Percentiles rank a stretch among this genome's conserved stretches.
Conservation (phyloP, 2,113 vertebrate genomes). For the Myrmecophaga tridactyla region DNA sequence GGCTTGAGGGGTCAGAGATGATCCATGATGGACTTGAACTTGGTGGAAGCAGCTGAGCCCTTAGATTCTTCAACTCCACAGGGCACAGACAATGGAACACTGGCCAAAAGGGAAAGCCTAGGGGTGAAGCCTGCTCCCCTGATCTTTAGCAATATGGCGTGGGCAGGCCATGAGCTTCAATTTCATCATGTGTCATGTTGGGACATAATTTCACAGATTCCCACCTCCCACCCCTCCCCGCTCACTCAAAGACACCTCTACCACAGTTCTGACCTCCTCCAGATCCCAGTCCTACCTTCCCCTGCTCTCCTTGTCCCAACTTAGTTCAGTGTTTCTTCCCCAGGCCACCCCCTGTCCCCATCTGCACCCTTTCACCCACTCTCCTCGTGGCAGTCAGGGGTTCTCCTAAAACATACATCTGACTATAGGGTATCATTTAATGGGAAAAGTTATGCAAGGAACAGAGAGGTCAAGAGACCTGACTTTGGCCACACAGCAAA, state of each 20-base stretch:
- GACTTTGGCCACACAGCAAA: not conserved
- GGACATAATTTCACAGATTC: not conserved
- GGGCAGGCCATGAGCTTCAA: not conserved
- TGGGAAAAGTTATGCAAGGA: not conserved
- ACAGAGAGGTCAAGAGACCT: not conserved
- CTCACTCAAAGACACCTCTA: accelerated
- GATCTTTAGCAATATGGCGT: not conserved
- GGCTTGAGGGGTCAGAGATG: accelerated
- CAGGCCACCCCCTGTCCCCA: not conserved
- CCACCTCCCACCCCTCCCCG: not conserved
- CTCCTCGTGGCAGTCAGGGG: not conserved
- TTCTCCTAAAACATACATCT: accelerated
- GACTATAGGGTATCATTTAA: not conserved
- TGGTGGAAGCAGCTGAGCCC: not conserved
- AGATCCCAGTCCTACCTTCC: accelerated
- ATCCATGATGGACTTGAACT: accelerated
- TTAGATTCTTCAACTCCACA: not conserved
- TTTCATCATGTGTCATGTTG: not conserved
- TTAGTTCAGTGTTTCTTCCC: not conserved
- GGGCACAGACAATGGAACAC: not conserved
- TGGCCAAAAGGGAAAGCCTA: not conserved
- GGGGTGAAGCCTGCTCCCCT: accelerated
- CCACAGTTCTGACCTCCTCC: not conserved
- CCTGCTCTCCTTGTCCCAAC: not conserved
- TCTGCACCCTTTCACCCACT: not conserved